A percentile compares a stretch with the other conserved stretches of the same genome.
Evolutionary conservation across 2,797 vertebrate species (phyloP).

Genomic region (Eospalax fontanierii): DNA sequence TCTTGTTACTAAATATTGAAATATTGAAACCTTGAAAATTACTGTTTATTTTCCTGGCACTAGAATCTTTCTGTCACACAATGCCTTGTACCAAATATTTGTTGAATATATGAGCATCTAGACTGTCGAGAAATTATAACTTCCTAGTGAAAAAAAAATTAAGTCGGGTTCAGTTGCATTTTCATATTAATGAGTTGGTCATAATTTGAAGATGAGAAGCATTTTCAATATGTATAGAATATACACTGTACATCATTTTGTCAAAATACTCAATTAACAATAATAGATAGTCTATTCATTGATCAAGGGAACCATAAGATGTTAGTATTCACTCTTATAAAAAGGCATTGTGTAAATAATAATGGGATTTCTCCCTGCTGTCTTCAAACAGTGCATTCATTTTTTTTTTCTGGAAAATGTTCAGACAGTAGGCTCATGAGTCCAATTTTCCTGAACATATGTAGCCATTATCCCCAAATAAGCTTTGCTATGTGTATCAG

Average conservation of each 20-base stretch:
- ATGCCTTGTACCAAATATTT: conserved; percentile 54
- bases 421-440: conserved; percentile 66
- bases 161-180: conserved; percentile 37
- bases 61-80: conserved; percentile 32
- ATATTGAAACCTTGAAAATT: neutral
- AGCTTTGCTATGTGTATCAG: conserved; percentile 62
- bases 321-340: conserved; percentile 59
- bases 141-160: conserved; percentile 7
- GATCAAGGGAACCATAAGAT: conserved; percentile 60
- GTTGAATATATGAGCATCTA: conserved; percentile 10
- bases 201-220: conserved; percentile 52
- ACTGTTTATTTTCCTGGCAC: neutral
- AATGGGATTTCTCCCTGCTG: neutral
- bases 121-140: conserved; percentile 49
- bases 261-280: conserved; percentile 66
- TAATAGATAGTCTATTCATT: conserved; percentile 41
- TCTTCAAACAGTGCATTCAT: conserved; percentile 61
- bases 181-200: conserved; percentile 2
- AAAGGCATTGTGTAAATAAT: conserved; percentile 65
- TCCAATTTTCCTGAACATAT: conserved; percentile 74
- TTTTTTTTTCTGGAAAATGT: conserved; percentile 60
- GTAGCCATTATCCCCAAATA: conserved; percentile 74
- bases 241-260: neutral
- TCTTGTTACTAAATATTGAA: conserved; percentile 6
- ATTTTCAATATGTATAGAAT: conserved; percentile 44